These are phyloP conservation scores for Vimba vimba DNA, from an alignment of 2,113 vertebrate genomes.

Conservation along the genomic window DNA sequence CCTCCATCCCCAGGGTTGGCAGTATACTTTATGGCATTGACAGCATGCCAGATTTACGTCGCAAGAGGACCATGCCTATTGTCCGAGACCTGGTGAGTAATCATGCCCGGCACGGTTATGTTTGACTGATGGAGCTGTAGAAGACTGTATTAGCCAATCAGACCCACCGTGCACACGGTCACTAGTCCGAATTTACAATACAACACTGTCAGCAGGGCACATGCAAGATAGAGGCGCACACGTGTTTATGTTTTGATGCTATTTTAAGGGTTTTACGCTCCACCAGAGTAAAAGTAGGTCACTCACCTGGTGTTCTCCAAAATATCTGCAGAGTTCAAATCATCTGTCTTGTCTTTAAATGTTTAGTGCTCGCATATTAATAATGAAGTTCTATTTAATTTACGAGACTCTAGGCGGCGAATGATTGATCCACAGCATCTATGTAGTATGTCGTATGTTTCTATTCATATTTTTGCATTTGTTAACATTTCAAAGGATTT, in stretches of 20 bases:
- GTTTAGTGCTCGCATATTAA: neutral
- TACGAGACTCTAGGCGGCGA: neutral
- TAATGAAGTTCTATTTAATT: neutral
- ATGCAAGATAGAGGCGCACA: slow-evolving; percentile 35
- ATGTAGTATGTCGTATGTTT: slow-evolving; percentile 30
- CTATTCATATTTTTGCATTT: slow-evolving; percentile 22
- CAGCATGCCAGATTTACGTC: slow-evolving; percentile 98
- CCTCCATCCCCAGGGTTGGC: slow-evolving; percentile 79
- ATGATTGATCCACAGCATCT: slow-evolving; percentile 16
- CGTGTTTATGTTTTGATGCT: slow-evolving; percentile 55
- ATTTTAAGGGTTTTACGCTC: slow-evolving; percentile 35
- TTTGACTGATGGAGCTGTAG: slow-evolving; percentile 69
- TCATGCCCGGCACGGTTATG: slow-evolving; percentile 71
- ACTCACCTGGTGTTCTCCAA: slow-evolving; percentile 22
- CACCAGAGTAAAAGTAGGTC: slow-evolving; percentile 37
- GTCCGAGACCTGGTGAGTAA: slow-evolving; percentile 95
- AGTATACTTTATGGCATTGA: slow-evolving; percentile 96
- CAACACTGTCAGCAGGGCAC: slow-evolving; percentile 52
- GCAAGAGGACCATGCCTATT: slow-evolving; percentile 94
- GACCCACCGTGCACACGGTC: slow-evolving; percentile 52
- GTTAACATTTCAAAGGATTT: neutral
- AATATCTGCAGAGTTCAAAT: slow-evolving; percentile 19
- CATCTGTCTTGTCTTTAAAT: slow-evolving; percentile 41
- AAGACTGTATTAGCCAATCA: slow-evolving; percentile 54
- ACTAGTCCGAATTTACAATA: neutral